phyloP scores from a whole-genome alignment of 2,113 vertebrate genomes.

The Caracal caracal region DNA sequence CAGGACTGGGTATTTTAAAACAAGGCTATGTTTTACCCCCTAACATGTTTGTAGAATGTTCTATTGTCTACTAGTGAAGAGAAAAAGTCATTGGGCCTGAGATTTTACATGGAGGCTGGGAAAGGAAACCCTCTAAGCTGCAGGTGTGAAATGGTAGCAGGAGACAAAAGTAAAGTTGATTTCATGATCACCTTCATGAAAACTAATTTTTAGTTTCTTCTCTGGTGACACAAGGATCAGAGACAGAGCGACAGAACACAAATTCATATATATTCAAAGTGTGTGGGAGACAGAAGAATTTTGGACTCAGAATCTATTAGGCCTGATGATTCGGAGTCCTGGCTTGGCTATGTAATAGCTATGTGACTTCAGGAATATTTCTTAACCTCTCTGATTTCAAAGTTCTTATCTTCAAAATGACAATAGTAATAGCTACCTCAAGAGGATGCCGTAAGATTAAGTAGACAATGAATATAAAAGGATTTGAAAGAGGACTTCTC shows the following conservation, averaged over 20 bases:
- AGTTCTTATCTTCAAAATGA: background rate
- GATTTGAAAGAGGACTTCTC: background rate
- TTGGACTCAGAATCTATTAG: background rate
- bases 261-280: background rate
- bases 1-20: background rate
- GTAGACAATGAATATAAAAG: background rate
- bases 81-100: background rate
- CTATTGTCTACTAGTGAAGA: background rate
- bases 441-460: background rate
- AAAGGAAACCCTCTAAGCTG: background rate
- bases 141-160: background rate
- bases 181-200: background rate
- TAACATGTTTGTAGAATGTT: background rate
- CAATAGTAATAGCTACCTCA: background rate
- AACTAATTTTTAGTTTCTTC: background rate
- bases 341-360: background rate
- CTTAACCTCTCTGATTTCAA: background rate
- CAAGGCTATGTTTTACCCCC: background rate
- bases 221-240: background rate
- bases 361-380: background rate
- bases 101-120: background rate
- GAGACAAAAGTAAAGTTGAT: background rate
- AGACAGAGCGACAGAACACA: background rate
- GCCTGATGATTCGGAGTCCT: background rate
- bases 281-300: background rate